Evolutionary conservation across 1,140 invertebrate genomes (phyloP).

Genomic region (Kradibia gibbosae): DNA sequence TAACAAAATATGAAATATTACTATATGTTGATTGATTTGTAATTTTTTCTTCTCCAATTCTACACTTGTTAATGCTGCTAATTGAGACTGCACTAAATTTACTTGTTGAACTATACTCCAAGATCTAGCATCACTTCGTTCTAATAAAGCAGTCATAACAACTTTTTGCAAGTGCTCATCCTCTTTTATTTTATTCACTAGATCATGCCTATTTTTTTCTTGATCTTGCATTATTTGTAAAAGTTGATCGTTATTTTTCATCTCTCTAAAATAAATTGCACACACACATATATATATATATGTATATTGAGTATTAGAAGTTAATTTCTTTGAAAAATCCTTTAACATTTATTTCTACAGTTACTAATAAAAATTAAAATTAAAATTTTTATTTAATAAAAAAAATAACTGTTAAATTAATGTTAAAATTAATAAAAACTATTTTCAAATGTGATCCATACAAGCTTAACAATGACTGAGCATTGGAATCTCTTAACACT

Average conservation of each 20-base stretch:
- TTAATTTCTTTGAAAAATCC: not conserved
- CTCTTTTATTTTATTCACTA: constrained; percentile 76
- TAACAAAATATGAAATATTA: constrained; percentile 64
- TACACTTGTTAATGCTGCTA: constrained; percentile 81
- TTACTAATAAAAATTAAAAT: not conserved
- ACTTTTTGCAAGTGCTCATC: constrained; percentile 83
- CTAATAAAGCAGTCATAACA: constrained; percentile 80
- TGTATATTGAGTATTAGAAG: constrained; percentile 20
- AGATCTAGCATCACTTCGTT: constrained; percentile 82
- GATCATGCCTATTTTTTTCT: constrained; percentile 74
- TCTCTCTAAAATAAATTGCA: constrained; percentile 67
- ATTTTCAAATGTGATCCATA: constrained; percentile 56
- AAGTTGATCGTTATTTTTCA: constrained; percentile 75
- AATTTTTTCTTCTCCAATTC: constrained; percentile 83
- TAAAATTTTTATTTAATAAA: not conserved
- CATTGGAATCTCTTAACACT: constrained; percentile 75
- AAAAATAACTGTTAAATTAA: no score
- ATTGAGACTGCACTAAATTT: constrained; percentile 81
- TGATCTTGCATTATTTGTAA: constrained; percentile 76
- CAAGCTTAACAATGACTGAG: constrained; percentile 73
- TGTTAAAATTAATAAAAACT: not conserved
- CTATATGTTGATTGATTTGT: constrained; percentile 79
- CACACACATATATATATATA: constrained; percentile 7
- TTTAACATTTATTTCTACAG: constrained; percentile 7
- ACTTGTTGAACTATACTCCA: constrained; percentile 86